phyloP scores from a whole-genome alignment of 2,797 vertebrate genomes.

The Myotis myotis region DNA sequence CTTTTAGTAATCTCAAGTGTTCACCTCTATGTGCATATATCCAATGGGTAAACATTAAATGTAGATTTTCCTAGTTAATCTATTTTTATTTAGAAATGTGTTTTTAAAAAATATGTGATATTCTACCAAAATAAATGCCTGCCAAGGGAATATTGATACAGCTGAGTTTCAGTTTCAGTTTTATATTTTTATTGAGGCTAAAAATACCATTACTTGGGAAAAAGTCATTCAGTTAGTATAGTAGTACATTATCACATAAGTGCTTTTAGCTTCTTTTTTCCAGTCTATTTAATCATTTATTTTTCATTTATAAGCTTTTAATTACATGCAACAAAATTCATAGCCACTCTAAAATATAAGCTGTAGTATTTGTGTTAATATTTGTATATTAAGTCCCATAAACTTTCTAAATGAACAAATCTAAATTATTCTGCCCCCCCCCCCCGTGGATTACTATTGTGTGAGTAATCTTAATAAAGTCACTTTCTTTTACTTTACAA shows the following conservation, averaged over 20 bases:
- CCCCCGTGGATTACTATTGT: not conserved
- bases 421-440: not conserved
- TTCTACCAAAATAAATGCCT: not conserved
- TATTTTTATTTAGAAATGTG: not conserved
- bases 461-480: not conserved
- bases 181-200: not conserved
- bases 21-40: not conserved
- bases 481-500: not conserved
- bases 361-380: not conserved
- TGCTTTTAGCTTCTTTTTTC: conserved; percentile 7
- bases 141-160: not conserved
- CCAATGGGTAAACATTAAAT: not conserved
- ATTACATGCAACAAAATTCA: not conserved
- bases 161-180: not conserved
- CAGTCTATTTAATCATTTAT: not conserved
- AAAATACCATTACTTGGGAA: not conserved
- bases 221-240: not conserved
- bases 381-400: not conserved
- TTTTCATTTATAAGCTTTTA: not conserved
- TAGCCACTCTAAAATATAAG: not conserved
- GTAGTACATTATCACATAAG: not conserved
- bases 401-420: not conserved
- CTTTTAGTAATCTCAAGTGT: not conserved
- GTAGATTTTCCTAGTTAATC: not conserved
- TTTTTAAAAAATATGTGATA: not conserved